Percentiles rank a stretch among this genome's conserved stretches.
phyloP scores from a whole-genome alignment of 1,140 invertebrate species.

The Drosophila equinoxialis region DNA sequence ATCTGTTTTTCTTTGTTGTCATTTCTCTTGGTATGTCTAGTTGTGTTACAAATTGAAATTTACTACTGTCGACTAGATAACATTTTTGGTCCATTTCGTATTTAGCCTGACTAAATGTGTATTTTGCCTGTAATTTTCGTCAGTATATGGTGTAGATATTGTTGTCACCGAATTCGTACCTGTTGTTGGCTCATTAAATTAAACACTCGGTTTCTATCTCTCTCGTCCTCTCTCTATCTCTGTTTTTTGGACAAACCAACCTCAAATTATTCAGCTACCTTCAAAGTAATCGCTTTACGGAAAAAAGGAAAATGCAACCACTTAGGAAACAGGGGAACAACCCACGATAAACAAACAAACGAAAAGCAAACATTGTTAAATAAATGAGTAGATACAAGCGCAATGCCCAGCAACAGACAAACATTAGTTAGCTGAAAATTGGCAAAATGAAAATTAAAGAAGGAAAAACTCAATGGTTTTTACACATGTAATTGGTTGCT shows the following conservation, averaged over 20 bases:
- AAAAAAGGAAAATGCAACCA: slow-evolving; percentile 27
- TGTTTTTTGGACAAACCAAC: slow-evolving; percentile 56
- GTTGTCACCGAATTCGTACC: background rate
- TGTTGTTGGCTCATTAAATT: slow-evolving; percentile 41
- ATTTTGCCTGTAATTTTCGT: slow-evolving; percentile 26
- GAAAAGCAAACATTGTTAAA: slow-evolving; percentile 47
- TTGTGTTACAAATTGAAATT: slow-evolving; percentile 60
- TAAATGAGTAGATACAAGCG: slow-evolving; percentile 62
- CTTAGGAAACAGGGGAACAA: slow-evolving; percentile 26
- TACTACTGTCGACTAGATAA: slow-evolving; percentile 28
- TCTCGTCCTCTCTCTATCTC: background rate
- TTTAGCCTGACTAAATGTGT: slow-evolving; percentile 45
- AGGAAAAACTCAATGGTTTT: background rate
- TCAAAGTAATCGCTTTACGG: slow-evolving; percentile 30
- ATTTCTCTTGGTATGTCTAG: background rate
- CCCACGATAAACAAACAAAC: slow-evolving; percentile 33
- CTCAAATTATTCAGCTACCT: slow-evolving; percentile 65
- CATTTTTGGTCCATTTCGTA: slow-evolving; percentile 13
- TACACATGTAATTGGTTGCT: slow-evolving; percentile 27
- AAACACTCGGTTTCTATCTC: slow-evolving; percentile 10
- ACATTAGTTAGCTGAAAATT: slow-evolving; percentile 70
- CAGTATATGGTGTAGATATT: background rate
- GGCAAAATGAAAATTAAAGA: slow-evolving; percentile 26
- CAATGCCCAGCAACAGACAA: slow-evolving; percentile 51
- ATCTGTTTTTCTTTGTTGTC: slow-evolving; percentile 15